Evolutionary conservation across 2,797 vertebrate species (phyloP).

Genomic region (Danio choprae): DNA sequence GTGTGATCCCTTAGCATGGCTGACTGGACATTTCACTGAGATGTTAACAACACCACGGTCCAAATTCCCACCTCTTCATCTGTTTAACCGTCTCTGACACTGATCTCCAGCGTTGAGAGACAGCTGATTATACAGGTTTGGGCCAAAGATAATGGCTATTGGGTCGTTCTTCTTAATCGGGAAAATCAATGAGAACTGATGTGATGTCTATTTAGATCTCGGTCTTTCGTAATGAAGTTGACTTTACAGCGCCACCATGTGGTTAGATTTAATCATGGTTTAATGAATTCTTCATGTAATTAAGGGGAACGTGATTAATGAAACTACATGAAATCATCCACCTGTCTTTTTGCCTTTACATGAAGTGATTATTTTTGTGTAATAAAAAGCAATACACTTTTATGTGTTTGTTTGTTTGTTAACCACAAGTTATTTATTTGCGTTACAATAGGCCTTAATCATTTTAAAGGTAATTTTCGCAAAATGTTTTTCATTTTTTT

Average conservation of each 20-base stretch:
- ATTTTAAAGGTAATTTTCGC: too few species aligned
- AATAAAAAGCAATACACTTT: not conserved
- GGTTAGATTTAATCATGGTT: not conserved
- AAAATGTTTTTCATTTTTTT: too few species aligned
- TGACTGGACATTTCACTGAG: constrained; percentile 16
- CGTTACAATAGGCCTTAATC: too few species aligned
- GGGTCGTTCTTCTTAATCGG: not conserved
- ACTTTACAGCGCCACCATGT: constrained; percentile 49
- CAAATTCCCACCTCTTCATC: constrained; percentile 7
- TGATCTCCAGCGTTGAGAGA: not conserved
- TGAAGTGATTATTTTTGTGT: not conserved
- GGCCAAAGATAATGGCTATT: constrained; percentile 16
- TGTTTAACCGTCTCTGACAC: not conserved
- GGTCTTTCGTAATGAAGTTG: not conserved
- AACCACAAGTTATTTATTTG: too few species aligned
- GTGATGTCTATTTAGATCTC: constrained; percentile 8
- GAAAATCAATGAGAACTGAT: constrained; percentile 15
- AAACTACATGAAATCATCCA: too few species aligned
- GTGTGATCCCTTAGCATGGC: not conserved
- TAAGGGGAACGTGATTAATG: too few species aligned
- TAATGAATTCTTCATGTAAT: not conserved
- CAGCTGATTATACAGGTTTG: constrained; percentile 19
- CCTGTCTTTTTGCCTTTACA: not conserved
- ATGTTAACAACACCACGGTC: constrained; percentile 31
- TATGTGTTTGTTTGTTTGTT: not conserved